These are phyloP conservation scores for Gymnorhina tibicen DNA, from an alignment of 2,113 vertebrate genomes.

Conservation along the genomic window DNA sequence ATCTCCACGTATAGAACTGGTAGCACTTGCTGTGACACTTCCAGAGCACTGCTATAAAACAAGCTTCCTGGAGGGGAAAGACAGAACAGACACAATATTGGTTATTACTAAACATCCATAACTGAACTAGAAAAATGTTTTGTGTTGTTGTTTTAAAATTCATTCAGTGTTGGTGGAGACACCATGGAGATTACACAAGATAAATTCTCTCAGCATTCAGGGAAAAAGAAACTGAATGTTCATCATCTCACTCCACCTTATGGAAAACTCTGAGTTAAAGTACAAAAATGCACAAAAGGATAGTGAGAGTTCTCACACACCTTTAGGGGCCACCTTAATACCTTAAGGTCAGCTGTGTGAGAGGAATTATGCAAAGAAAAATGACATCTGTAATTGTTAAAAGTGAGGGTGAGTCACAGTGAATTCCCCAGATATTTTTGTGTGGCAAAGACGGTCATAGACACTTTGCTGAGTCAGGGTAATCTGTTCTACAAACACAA, in stretches of 20 bases:
- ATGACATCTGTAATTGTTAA: neutral
- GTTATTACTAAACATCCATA: neutral
- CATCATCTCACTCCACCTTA: neutral
- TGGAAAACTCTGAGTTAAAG: neutral
- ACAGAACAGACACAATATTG: neutral
- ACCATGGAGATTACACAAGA: neutral
- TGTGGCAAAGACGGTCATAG: neutral
- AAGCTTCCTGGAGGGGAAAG: neutral
- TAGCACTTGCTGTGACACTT: neutral
- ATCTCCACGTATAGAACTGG: neutral
- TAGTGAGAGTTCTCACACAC: neutral
- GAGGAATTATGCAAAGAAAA: neutral
- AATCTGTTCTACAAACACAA: neutral
- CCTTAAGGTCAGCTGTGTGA: neutral
- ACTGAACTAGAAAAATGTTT: neutral
- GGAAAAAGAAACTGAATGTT: neutral
- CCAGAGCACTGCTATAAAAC: neutral
- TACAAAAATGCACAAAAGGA: neutral
- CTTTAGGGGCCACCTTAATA: neutral
- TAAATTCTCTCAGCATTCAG: neutral
- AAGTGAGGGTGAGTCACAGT: neutral
- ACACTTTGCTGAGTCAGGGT: neutral
- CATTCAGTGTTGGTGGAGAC: neutral
- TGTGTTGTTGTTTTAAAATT: neutral
- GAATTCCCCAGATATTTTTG: neutral